Conservation (phyloP, 2,797 vertebrate genomes). For the Peromyscus melanophrys region DNA sequence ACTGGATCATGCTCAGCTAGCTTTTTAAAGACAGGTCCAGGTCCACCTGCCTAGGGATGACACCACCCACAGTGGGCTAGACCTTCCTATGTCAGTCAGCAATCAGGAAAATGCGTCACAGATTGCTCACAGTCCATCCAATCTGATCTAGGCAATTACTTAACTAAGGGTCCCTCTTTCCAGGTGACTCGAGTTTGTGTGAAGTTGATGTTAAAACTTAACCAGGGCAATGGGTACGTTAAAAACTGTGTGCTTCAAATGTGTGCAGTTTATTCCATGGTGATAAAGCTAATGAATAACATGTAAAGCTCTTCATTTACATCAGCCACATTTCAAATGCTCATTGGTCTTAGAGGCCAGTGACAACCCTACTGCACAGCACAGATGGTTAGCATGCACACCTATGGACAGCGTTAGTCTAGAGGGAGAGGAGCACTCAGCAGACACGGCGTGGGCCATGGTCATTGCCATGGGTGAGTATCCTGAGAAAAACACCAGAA, state of each 20-base stretch:
- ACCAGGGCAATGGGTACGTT: not conserved
- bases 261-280: rapidly evolving
- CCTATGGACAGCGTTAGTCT: too few species aligned
- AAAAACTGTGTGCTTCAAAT: not conserved
- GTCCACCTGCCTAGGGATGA: not conserved
- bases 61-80: not conserved
- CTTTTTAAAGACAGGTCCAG: not conserved
- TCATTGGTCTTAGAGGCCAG: rapidly evolving
- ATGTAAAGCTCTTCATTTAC: rapidly evolving
- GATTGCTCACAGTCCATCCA: not conserved
- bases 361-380: rapidly evolving
- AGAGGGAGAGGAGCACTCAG: rapidly evolving
- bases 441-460: rapidly evolving
- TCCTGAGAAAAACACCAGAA: rapidly evolving
- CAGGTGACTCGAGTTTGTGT: not conserved
- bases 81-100: not conserved
- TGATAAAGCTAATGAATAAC: not conserved
- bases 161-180: not conserved
- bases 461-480: rapidly evolving
- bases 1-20: not conserved
- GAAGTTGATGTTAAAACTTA: not conserved
- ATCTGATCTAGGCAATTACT: not conserved
- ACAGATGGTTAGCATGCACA: rapidly evolving
- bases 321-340: rapidly evolving
- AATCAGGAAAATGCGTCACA: not conserved